phyloP scores from a whole-genome alignment of 2,797 vertebrate species.

The Kryptolebias ocellatus region DNA sequence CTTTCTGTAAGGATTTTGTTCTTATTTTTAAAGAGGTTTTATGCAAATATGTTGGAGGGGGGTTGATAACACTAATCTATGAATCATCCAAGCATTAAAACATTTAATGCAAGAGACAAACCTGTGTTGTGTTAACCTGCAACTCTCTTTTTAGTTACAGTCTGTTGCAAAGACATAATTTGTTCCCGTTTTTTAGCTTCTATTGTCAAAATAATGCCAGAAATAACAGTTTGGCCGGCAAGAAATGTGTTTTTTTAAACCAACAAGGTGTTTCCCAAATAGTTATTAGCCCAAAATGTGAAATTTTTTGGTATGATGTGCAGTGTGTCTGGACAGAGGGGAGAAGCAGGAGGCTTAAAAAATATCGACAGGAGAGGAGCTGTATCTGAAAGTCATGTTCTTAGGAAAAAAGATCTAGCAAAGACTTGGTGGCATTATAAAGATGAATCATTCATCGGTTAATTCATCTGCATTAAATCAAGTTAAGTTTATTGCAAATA shows the following conservation, averaged over 20 bases:
- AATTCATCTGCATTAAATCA: no score
- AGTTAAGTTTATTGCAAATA: no score
- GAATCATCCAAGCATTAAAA: not conserved
- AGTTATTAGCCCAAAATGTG: not conserved
- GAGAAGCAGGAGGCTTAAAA: not conserved
- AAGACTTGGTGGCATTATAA: not conserved
- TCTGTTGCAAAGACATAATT: no score
- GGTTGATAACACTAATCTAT: not conserved
- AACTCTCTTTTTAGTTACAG: no score
- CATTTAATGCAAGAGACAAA: no score
- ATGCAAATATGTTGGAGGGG: no score
- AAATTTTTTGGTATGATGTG: not conserved
- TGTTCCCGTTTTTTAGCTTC: no score
- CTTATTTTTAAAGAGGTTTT: not conserved
- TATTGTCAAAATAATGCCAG: no score
- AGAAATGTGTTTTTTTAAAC: no score
- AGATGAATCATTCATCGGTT: no score
- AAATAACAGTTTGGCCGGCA: no score
- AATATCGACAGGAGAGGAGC: not conserved
- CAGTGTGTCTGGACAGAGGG: not conserved
- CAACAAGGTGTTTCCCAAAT: not conserved
- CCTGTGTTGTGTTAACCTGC: no score
- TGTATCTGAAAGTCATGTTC: not conserved
- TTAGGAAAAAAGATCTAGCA: not conserved
- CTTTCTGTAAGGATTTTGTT: not conserved